phyloP scores from a whole-genome alignment of 2,888 invertebrate species.

The Willowsia nigromaculata region DNA sequence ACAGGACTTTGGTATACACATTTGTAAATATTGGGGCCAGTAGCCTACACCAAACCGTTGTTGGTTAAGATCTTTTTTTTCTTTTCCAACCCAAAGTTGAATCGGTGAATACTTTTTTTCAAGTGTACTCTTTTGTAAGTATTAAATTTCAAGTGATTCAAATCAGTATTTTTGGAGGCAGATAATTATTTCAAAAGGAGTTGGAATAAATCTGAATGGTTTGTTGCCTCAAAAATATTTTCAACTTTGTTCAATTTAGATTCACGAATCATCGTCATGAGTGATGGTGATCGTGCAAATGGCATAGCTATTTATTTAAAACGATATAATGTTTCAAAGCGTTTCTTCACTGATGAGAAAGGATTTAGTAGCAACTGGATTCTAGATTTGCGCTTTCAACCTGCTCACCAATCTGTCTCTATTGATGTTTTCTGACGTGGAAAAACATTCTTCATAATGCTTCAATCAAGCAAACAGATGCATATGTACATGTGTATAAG shows the following conservation, averaged over 20 bases:
- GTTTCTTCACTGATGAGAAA: too few species aligned
- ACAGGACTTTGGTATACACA: background rate
- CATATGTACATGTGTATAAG: background rate
- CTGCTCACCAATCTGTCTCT: slow-evolving; percentile 30
- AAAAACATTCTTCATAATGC: slow-evolving; percentile 5
- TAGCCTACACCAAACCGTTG: background rate
- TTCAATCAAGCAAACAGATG: slow-evolving; percentile 21
- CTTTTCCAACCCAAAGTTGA: too few species aligned
- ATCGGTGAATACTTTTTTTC: too few species aligned
- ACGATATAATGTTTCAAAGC: too few species aligned
- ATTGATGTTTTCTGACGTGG: slow-evolving; percentile 40
- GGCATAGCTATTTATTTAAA: background rate
- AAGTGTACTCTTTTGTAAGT: too few species aligned
- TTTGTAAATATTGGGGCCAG: background rate
- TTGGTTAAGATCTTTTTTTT: too few species aligned
- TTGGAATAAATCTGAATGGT: background rate
- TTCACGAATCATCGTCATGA: too few species aligned
- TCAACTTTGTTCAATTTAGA: background rate
- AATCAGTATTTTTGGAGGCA: too few species aligned
- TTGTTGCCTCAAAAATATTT: background rate
- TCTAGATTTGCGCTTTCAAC: slow-evolving; percentile 28
- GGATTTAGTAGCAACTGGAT: background rate
- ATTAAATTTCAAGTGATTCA: too few species aligned
- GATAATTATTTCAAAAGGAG: background rate
- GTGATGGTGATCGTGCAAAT: background rate